Evolutionary conservation across 2,888 invertebrate genomes (phyloP), one percentile per base, ranked within the genome.

Genomic region (Gryllus longicercus): DNA sequence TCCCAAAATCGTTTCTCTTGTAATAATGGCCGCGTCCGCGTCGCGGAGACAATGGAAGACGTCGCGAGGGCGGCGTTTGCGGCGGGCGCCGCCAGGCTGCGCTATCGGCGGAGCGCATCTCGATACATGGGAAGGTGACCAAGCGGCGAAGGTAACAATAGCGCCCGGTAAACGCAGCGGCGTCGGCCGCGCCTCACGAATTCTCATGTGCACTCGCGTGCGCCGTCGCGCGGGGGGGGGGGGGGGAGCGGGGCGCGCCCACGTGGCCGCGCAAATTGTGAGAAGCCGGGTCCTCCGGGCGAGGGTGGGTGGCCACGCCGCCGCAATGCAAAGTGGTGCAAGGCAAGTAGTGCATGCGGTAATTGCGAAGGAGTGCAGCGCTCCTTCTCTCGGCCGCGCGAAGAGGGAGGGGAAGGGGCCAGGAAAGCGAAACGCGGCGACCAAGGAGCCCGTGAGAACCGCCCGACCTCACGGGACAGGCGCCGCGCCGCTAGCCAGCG

Each of bases 71-170:
- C 38, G 8, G 38, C 8, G 38, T n/a, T 63, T n/a, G 63, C 63
- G 63, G 63, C 63, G 63, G 63, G n/a, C 14, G 63, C 14, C 38
- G 38, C 38, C 38, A n/a, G 63, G n/a, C 63, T 11, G 14, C 11
- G 63, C 63, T 63, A 63, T 63, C 63, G n/a, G 14, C 63, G 14
- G 16, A 12, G 63, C 63, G n/a, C 14, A 63, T 63, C 63, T 63
- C n/a, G 63, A 63, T 63, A 63, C 63, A 63, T 16, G 63, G n/a
- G 63, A 63, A n/a, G n/a, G 63, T 63, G 63, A n/a, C 63, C 63
- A 63, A 63, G 63, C 63, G n/a, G 63, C 63, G 18, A 18, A 3
- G 10, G 10, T 8, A 8, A 63, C 63, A 63, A 63, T 63, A 63
- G n/a, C n/a, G 63, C 63, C 16, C 63, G n/a, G 63, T 11, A 63